Percentiles rank a stretch among this genome's conserved stretches.
Evolutionary conservation across 1,140 invertebrate genomes (phyloP).

Genomic region (Penaeus chinensis): DNA sequence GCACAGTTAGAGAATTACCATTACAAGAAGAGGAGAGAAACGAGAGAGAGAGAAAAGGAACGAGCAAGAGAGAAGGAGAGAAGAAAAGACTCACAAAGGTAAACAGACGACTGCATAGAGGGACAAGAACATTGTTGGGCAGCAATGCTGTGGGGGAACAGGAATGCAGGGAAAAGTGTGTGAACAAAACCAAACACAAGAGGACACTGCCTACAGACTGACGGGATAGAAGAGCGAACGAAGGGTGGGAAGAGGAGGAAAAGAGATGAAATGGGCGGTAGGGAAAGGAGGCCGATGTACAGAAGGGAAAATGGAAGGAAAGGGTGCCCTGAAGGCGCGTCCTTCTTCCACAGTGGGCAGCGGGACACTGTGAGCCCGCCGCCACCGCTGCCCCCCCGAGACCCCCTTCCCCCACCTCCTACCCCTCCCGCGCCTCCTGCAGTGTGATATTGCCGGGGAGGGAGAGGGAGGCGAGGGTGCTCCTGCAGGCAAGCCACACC

Average conservation of each 20-base stretch:
- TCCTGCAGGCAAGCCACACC: too few species aligned
- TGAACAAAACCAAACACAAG: too few species aligned
- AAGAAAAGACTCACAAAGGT: too few species aligned
- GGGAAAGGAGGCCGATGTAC: not conserved
- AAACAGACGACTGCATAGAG: too few species aligned
- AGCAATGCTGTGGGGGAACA: too few species aligned
- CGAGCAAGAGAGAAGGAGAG: not conserved
- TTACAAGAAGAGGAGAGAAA: not conserved
- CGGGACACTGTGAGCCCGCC: constrained; percentile 46
- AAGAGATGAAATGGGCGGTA: not conserved
- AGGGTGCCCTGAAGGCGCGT: constrained; percentile 36
- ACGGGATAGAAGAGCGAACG: not conserved
- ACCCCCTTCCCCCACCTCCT: constrained; percentile 21
- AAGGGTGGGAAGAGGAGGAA: not conserved
- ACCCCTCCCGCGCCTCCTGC: constrained; percentile 6
- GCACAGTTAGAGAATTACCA: constrained; percentile 4
- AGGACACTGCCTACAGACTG: too few species aligned
- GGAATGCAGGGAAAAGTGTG: too few species aligned
- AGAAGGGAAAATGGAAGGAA: not conserved
- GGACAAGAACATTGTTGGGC: too few species aligned
- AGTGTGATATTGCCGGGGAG: not conserved
- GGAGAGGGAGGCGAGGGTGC: too few species aligned
- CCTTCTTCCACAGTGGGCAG: constrained; percentile 47
- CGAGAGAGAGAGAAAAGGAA: not conserved
- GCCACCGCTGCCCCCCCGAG: not conserved